A percentile compares a stretch with the other conserved stretches of the same genome.
These are phyloP conservation scores for Lepidurus apus DNA, from an alignment of 1,140 invertebrate genomes.

Conservation along the genomic window DNA sequence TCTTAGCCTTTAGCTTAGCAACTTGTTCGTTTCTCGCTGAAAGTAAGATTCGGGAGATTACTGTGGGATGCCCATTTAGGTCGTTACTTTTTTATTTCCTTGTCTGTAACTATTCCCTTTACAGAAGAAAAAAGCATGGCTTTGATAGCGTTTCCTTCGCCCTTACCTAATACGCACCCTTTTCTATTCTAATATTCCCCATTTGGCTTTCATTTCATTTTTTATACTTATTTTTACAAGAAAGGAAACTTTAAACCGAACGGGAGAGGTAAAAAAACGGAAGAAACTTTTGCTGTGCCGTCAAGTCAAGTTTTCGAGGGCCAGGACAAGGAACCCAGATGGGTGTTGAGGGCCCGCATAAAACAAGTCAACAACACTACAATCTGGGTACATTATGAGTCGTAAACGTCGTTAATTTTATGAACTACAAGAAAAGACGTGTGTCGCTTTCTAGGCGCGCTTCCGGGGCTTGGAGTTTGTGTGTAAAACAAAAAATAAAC, in stretches of 20 bases:
- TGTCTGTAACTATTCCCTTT: background rate
- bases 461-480: background rate
- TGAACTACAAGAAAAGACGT: conserved; percentile 3
- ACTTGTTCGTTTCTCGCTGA: background rate
- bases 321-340: conserved; percentile 3
- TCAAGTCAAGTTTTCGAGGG: background rate
- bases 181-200: background rate
- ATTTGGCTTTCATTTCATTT: background rate
- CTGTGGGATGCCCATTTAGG: background rate
- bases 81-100: background rate
- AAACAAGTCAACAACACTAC: background rate
- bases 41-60: background rate
- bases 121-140: background rate
- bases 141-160: background rate
- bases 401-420: conserved; percentile 20
- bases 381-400: conserved; percentile 15
- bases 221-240: background rate
- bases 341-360: background rate
- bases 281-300: background rate
- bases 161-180: background rate
- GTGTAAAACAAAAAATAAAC: no score
- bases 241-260: background rate
- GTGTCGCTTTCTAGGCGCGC: background rate
- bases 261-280: background rate
- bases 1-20: background rate